Conservation (phyloP, 2,888 invertebrate species). For the Drosophila buzzatii region DNA sequence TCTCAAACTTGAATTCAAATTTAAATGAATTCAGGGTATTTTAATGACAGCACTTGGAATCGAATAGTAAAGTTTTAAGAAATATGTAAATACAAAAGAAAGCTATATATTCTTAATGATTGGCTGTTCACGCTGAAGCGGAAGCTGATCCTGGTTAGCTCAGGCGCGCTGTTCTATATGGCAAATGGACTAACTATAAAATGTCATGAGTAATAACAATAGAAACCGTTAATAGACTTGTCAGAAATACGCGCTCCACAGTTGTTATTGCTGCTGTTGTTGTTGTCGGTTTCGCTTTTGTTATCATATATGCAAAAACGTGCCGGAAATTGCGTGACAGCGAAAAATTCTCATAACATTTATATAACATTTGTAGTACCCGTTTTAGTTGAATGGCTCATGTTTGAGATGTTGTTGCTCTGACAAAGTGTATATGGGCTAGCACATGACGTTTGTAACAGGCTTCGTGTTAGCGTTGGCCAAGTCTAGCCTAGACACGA, state of each 20-base stretch:
- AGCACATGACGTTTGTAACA: neutral
- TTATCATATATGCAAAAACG: constrained; percentile 59
- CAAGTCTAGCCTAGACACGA: neutral
- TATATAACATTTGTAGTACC: constrained; percentile 59
- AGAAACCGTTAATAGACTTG: constrained; percentile 54
- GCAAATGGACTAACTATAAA: neutral
- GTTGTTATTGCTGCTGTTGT: constrained; percentile 25
- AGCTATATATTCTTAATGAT: constrained; percentile 1
- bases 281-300: constrained; percentile 22
- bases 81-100: neutral
- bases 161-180: neutral
- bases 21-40: neutral
- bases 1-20: neutral
- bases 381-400: constrained; percentile 50
- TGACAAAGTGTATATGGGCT: constrained; percentile 10
- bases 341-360: constrained; percentile 59
- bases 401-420: constrained; percentile 40
- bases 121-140: neutral
- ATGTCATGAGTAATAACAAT: constrained; percentile 22
- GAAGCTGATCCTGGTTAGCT: constrained; percentile 15
- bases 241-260: constrained; percentile 46
- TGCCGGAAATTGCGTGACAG: constrained; percentile 76
- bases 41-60: neutral
- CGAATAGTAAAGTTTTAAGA: neutral
- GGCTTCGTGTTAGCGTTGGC: neutral